Percentiles rank a stretch among this genome's conserved stretches.
Conservation (phyloP, 2,888 invertebrate species). For the Rutpela maculata region DNA sequence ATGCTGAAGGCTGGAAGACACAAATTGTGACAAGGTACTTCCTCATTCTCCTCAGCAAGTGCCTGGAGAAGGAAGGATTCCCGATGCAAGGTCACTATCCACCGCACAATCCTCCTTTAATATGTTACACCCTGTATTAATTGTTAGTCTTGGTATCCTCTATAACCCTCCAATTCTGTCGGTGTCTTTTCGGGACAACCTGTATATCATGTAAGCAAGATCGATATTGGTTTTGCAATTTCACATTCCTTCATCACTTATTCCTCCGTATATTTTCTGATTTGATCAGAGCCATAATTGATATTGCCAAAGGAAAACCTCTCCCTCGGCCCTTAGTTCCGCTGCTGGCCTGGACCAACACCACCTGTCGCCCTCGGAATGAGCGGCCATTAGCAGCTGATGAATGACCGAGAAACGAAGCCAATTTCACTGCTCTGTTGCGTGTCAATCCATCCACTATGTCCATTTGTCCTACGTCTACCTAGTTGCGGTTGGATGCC, state of each 20-base stretch:
- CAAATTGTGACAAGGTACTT: too few relatives aligned
- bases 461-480: constrained; percentile 50
- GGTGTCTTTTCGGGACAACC: too few relatives aligned
- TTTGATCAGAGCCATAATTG: background rate
- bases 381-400: constrained; percentile 70
- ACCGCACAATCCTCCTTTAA: too few relatives aligned
- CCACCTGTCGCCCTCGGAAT: constrained; percentile 70
- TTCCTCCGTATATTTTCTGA: background rate
- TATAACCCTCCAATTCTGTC: too few relatives aligned
- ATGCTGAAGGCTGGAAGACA: too few relatives aligned
- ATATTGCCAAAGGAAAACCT: background rate
- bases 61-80: too few relatives aligned
- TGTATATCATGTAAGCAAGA: too few relatives aligned
- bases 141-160: too few relatives aligned
- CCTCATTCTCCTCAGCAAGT: too few relatives aligned
- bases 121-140: too few relatives aligned
- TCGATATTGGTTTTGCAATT: background rate
- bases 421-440: constrained; percentile 71
- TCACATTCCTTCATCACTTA: background rate
- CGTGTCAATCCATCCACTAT: constrained; percentile 61
- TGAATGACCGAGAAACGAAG: constrained; percentile 72
- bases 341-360: constrained; percentile 48
- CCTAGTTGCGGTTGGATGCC: constrained; percentile 22
- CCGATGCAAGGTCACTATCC: too few relatives aligned
- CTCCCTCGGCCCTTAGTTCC: constrained; percentile 33